Base-by-base conservation (phyloP, 2,113 vertebrate genomes). In the Shinisaurus crocodilurus region DNA sequence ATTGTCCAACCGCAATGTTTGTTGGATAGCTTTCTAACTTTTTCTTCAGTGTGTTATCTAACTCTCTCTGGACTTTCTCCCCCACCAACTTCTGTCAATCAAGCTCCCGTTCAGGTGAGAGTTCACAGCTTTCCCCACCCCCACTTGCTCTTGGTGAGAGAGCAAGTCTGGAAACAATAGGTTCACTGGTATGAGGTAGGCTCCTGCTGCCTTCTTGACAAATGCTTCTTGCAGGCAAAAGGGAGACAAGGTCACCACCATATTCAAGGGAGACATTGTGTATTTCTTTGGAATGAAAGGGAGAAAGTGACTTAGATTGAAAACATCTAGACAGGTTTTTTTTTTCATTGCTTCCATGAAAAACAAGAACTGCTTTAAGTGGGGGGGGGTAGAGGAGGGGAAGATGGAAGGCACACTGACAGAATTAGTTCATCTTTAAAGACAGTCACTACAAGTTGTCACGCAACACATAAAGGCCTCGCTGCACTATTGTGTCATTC, bases 221-320 rank as follows among this genome's bases (percentile, higher is more conserved):
- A 94, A 91, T 37, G 2, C 12, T 85, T 92, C 48, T 93, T 89
- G 85, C 90, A n/a, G 82, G 86, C 23, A 91, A 89, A 89, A 93
- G 88, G 60, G 69, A 92, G 57, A 48, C 92, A 45, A 32, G 84
- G 80, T 69, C 18, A 92, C 34, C 57, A 0, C 34, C 57, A 0
- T 25, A n/a, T 88, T 90, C 89, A 80, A 94, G 79, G 88, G 25
- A 70, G 88, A 8, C 27, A 77, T 70, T 40, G 29, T 85, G 85
- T 69, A 57, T 85, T 88, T 86, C 80, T 67, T 7, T 89, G 69
- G 6, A 87, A 89, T 94, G 85, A 57, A 91, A 95, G 77, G 69
- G 13, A 90, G 89, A 82, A 27, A 90, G 40, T 32, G 50, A 12
- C 80, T 40, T 86, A 75, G 69, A 74, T 3, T 45, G 50, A 93